phyloP scores from a whole-genome alignment of 2,113 vertebrate species.

The Bufo gargarizans region DNA sequence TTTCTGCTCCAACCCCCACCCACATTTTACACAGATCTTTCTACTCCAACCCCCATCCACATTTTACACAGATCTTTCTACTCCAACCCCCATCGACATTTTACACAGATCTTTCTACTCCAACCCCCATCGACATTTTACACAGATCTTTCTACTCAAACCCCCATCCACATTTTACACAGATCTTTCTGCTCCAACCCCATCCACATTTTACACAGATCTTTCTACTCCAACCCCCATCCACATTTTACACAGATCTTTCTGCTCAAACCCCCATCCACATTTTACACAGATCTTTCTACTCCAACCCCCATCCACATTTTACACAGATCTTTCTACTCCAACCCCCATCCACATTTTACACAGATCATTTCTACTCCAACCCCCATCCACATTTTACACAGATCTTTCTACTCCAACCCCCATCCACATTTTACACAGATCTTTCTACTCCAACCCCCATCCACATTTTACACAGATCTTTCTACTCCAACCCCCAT shows the following conservation, averaged over 20 bases:
- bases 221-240: neutral
- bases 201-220: neutral
- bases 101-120: neutral
- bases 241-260: neutral
- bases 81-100: neutral
- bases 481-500: neutral
- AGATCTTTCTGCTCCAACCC: neutral
- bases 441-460: neutral
- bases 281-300: neutral
- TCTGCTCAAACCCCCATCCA: neutral
- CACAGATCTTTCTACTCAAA: neutral
- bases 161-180: neutral
- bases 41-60: neutral
- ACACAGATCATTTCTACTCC: neutral
- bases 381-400: neutral
- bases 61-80: neutral
- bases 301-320: neutral
- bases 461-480: neutral
- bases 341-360: neutral
- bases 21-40: neutral
- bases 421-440: neutral
- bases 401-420: neutral
- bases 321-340: neutral
- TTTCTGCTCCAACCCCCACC: neutral
- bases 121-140: neutral